phyloP scores from a whole-genome alignment of 1,140 invertebrate genomes.

The Brachionus manjavacas region DNA sequence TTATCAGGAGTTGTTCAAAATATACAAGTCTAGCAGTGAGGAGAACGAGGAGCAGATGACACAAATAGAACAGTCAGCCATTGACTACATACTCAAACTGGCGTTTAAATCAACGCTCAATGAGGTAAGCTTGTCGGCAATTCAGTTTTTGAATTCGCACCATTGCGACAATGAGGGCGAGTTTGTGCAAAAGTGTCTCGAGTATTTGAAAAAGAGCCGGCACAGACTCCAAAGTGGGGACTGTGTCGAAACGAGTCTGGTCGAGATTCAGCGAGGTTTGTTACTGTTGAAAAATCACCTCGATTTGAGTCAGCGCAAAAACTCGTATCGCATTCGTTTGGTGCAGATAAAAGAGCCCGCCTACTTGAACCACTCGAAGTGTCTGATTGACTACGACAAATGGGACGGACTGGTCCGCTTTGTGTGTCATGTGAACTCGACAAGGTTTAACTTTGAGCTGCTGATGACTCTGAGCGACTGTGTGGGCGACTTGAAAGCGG shows the following conservation, averaged over 20 bases:
- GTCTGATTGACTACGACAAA: constrained; percentile 59
- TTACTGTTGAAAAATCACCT: constrained; percentile 81
- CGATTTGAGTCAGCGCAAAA: constrained; percentile 78
- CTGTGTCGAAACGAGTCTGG: constrained; percentile 67
- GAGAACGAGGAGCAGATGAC: neutral
- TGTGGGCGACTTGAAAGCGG: constrained; percentile 80
- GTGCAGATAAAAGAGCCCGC: constrained; percentile 65
- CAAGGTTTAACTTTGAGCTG: constrained; percentile 49
- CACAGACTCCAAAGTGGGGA: neutral
- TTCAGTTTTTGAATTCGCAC: constrained; percentile 19
- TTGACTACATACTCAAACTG: constrained; percentile 7
- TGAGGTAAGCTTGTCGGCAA: constrained; percentile 21
- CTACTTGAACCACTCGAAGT: constrained; percentile 68
- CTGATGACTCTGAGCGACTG: constrained; percentile 71
- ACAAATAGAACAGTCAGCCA: constrained; percentile 16
- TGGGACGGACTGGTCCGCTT: constrained; percentile 65
- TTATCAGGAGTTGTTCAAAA: constrained; percentile 73
- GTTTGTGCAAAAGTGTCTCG: constrained; percentile 66
- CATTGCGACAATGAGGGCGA: neutral
- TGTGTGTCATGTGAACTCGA: constrained; percentile 65
- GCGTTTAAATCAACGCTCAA: neutral
- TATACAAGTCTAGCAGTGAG: neutral
- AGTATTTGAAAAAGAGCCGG: neutral
- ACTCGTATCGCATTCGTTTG: constrained; percentile 64
- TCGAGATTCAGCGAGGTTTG: constrained; percentile 80